These are phyloP conservation scores for Hapalemur alaotrensis DNA, from an alignment of 2,797 vertebrate genomes.

Conservation along the genomic window DNA sequence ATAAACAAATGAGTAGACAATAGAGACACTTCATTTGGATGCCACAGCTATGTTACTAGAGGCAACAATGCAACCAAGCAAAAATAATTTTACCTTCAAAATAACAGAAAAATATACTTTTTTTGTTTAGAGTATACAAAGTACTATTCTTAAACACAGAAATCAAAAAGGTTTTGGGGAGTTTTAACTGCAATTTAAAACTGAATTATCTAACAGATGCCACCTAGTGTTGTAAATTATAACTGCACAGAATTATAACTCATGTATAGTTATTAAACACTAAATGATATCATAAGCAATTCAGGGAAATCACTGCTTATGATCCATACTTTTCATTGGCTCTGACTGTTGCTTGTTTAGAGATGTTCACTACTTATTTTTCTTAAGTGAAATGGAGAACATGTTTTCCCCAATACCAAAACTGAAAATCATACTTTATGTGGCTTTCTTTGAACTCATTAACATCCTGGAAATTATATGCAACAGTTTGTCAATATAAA, in stretches of 20 bases:
- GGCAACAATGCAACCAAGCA: not conserved
- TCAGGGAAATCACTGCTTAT: not conserved
- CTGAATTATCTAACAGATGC: constrained; percentile 45
- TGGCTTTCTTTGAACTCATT: not conserved
- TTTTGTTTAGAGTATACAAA: not conserved
- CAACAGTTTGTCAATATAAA: not conserved
- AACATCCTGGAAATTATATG: not conserved
- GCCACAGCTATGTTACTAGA: not conserved
- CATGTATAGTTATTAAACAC: not conserved
- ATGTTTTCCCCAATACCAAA: not conserved
- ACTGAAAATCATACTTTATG: not conserved
- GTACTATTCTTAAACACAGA: not conserved
- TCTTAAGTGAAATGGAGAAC: not conserved
- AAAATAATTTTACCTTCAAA: constrained; percentile 33
- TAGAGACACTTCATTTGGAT: not conserved
- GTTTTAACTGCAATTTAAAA: not conserved
- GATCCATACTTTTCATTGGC: not conserved
- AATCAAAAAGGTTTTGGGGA: not conserved
- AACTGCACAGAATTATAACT: constrained; percentile 22
- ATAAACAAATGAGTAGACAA: not conserved
- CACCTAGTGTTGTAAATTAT: constrained; percentile 65
- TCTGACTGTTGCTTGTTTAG: not conserved
- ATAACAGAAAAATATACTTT: not conserved
- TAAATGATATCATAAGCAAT: not conserved
- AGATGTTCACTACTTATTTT: not conserved